Evolutionary conservation across 1,140 invertebrate genomes (phyloP).

Genomic region (Arion vulgaris): DNA sequence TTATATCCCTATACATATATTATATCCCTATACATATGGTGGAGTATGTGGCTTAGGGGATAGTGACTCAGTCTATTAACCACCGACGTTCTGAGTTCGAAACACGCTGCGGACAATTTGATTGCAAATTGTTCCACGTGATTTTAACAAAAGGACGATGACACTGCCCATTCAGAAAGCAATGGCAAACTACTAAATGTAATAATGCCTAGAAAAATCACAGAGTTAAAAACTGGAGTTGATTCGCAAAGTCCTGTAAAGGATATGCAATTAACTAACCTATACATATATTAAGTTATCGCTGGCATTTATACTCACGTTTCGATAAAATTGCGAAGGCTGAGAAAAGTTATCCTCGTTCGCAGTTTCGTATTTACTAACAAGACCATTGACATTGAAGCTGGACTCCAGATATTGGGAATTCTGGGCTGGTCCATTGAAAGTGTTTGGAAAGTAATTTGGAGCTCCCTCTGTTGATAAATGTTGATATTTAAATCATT

Average conservation of each 20-base stretch:
- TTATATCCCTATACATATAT: no score
- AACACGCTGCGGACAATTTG: no score
- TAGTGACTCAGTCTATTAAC: no score
- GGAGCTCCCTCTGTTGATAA: constrained; percentile 82
- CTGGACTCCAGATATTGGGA: constrained; percentile 60
- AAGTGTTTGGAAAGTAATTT: constrained; percentile 97
- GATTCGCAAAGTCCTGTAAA: no score
- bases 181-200: not conserved
- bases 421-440: constrained; percentile 81
- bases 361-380: constrained; percentile 83
- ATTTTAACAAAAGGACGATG: no score
- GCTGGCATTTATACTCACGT: constrained; percentile 61
- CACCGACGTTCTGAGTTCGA: no score
- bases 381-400: constrained; percentile 74
- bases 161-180: no score
- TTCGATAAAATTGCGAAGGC: constrained; percentile 84
- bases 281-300: not conserved
- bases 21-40: no score
- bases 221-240: no score
- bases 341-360: constrained; percentile 93
- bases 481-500: not conserved
- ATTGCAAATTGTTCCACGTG: no score
- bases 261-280: not conserved
- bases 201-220: no score
- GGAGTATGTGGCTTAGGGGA: no score